Conservation (phyloP, 2,113 vertebrate species). For the Thermophis baileyi region DNA sequence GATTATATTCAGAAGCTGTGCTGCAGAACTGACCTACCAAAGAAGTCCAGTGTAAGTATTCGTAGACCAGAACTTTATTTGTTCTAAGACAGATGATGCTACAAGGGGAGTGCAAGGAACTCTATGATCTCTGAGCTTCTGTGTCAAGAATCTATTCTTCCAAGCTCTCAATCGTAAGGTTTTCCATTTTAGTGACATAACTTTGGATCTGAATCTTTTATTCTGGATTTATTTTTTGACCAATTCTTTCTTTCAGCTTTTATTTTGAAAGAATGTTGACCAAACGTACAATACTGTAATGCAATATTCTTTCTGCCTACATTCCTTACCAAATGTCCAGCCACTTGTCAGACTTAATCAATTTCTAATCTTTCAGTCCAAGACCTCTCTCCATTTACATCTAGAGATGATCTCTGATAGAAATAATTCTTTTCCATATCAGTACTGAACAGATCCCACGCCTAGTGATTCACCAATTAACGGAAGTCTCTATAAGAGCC, state of each 20-base stretch:
- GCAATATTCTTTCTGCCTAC: not conserved
- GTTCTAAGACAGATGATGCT: not conserved
- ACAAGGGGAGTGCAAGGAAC: not conserved
- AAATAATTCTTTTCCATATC: constrained; percentile 44
- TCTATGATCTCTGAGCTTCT: not conserved
- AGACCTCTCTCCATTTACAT: not conserved
- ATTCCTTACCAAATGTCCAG: not conserved
- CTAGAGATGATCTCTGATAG: not conserved
- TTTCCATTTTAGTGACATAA: not conserved
- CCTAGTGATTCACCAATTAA: constrained; percentile 44
- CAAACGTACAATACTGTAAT: not conserved
- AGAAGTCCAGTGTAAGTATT: not conserved
- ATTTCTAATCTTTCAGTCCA: not conserved
- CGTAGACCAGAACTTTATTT: not conserved
- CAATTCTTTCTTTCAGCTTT: not conserved
- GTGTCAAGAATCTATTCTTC: not conserved
- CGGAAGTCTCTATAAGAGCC: constrained; percentile 35
- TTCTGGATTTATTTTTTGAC: not conserved
- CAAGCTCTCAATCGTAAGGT: not conserved
- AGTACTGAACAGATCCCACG: constrained; percentile 45
- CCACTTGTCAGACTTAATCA: not conserved
- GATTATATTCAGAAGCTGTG: not conserved
- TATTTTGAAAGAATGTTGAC: not conserved
- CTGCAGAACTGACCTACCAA: not conserved
- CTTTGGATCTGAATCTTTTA: not conserved